These are phyloP conservation scores for Cepaea hortensis DNA, from an alignment of 2,888 invertebrate genomes.

Conservation along the genomic window DNA sequence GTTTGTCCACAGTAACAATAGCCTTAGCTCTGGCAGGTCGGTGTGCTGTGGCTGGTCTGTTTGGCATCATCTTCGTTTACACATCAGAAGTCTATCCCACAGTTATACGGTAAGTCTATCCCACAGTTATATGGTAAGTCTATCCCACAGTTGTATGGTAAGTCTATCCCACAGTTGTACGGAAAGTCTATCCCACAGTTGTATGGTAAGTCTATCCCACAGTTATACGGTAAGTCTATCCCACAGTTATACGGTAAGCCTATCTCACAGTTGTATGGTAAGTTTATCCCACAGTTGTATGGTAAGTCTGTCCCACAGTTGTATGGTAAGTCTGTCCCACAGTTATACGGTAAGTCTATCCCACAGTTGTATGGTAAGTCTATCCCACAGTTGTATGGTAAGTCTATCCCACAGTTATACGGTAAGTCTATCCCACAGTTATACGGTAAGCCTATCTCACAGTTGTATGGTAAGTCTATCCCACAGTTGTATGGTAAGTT, in stretches of 20 bases:
- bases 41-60: constrained; percentile 77
- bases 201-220: not conserved
- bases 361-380: not conserved
- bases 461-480: not conserved
- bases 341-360: not conserved
- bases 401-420: not conserved
- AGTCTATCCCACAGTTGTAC: not conserved
- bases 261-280: not conserved
- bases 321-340: not conserved
- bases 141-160: not conserved
- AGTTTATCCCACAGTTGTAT: not conserved
- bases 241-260: not conserved
- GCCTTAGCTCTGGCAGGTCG: constrained; percentile 75
- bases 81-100: constrained; percentile 75
- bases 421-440: not conserved
- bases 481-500: not conserved
- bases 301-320: not conserved
- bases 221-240: not conserved
- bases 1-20: constrained; percentile 48
- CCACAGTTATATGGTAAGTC: not conserved
- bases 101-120: constrained; percentile 67
- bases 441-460: not conserved
- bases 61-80: constrained; percentile 76
- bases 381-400: not conserved
- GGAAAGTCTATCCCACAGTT: not conserved